Evolutionary conservation across 2,113 vertebrate genomes (phyloP).

Genomic region (Bombycilla garrulus): DNA sequence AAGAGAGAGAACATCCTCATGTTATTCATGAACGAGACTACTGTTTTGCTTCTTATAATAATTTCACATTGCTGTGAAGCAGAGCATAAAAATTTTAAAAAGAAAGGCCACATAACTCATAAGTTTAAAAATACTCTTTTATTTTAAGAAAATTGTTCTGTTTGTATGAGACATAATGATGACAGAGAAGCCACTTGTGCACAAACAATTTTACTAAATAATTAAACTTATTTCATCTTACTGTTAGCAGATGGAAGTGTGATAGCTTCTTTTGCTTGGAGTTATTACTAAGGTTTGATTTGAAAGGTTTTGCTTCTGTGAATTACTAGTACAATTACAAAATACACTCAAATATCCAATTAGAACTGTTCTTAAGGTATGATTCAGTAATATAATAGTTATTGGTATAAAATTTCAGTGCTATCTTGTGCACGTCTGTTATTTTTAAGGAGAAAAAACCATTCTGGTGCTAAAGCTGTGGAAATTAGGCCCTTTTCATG

Average conservation of each 20-base stretch:
- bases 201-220: neutral
- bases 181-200: neutral
- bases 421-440: conserved; percentile 43
- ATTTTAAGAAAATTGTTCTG: neutral
- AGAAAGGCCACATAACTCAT: neutral
- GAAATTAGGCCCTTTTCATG: conserved; percentile 49
- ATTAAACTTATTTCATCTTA: neutral
- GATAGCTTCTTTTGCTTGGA: neutral
- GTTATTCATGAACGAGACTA: neutral
- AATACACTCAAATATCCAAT: conserved; percentile 19
- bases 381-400: conserved; percentile 38
- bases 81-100: neutral
- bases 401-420: conserved; percentile 51
- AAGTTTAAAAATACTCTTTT: neutral
- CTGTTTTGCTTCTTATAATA: neutral
- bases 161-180: neutral
- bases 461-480: conserved; percentile 20
- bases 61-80: neutral
- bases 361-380: conserved; percentile 8
- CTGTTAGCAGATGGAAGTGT: neutral
- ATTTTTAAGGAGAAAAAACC: conserved; percentile 59
- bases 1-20: neutral
- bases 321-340: conserved; percentile 24
- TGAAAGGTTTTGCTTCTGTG: conserved; percentile 31
- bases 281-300: conserved; percentile 3